Evolutionary conservation across 2,888 invertebrate species (phyloP), one percentile per base, ranked within the genome.

Genomic region (Troides aeacus): DNA sequence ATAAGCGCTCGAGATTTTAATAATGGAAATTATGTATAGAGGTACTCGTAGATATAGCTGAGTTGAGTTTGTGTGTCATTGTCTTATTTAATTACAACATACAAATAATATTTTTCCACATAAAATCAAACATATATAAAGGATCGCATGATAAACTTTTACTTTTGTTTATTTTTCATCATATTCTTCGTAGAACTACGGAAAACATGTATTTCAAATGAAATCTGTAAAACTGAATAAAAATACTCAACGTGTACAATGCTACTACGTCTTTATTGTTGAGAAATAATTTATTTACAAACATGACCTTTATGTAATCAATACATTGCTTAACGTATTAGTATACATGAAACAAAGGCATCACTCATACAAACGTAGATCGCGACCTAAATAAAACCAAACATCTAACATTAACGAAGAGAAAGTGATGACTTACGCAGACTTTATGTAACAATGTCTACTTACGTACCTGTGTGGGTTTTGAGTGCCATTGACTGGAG

Each of bases 381-480:
- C 36, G 50, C 81, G 84, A 83, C 87, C 86, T 81, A 85, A 87
- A 89, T 86, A 83, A 80, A 79, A 80, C 79, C 77, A 74, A 77
- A 78, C 76, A 79, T 77, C 81, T 82, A 83, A 85, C 87, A 84
- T 79, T 85, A 83, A 78, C 76, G 79, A 81, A 83, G 89, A 90
- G 91, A 91, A 91, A 91, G 91, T 90, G 89, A 89, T 88, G 87
- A 84, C 86, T 89, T 79, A 81, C 79, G 79, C 78, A 80, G 79
- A 78, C 76, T 75, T 90, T 88, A 85, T 81, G 84, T 78, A 89
- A 91, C 79, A 74, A 77, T 72, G 75, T 71, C 18, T 7, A 53
- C 46, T 71, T 72, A 72, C 36, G 21, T 68, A 68, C 36, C 18
- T 53, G 70, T 73, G 73, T 74, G 70, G 64, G 71, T 68, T 73